phyloP scores from a whole-genome alignment of 1,140 invertebrate genomes.

The Mya arenaria region DNA sequence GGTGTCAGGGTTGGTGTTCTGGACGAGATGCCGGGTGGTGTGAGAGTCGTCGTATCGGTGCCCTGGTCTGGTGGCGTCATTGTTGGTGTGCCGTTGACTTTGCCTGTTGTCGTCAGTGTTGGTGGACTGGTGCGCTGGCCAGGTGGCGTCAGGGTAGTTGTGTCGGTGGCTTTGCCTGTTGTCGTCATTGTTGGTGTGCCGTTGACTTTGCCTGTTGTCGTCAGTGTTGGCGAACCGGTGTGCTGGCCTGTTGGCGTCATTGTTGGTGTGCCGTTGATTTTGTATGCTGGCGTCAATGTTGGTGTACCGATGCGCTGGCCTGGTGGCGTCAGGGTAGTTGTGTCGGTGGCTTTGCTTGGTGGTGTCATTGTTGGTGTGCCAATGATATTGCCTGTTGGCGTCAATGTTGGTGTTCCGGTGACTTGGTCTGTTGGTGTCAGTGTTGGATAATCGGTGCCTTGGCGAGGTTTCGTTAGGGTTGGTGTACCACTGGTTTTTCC shows the following conservation, averaged over 20 bases:
- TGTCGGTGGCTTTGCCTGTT: neutral
- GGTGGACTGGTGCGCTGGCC: constrained; percentile 2
- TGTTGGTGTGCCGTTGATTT: neutral
- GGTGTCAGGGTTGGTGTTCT: neutral
- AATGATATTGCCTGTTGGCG: no score
- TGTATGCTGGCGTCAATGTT: constrained; percentile 16
- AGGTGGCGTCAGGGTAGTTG: constrained; percentile 37
- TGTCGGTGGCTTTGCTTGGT: no score
- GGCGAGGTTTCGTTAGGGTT: no score
- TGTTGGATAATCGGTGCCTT: no score
- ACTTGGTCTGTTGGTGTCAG: constrained; percentile 30
- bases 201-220: neutral
- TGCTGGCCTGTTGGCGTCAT: constrained; percentile 3
- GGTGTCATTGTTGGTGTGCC: constrained; percentile 17
- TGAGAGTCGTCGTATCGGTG: neutral
- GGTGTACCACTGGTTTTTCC: constrained; percentile 15
- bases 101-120: neutral
- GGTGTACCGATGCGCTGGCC: no score
- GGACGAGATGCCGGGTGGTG: neutral
- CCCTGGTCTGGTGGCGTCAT: neutral
- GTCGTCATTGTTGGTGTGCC: neutral
- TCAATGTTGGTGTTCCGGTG: no score
- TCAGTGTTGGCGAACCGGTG: constrained; percentile 35
- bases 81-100: constrained; percentile 7
- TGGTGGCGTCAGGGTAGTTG: no score